Evolutionary conservation across 2,888 invertebrate species (phyloP).

Genomic region (Macrosiphum euphorbiae): DNA sequence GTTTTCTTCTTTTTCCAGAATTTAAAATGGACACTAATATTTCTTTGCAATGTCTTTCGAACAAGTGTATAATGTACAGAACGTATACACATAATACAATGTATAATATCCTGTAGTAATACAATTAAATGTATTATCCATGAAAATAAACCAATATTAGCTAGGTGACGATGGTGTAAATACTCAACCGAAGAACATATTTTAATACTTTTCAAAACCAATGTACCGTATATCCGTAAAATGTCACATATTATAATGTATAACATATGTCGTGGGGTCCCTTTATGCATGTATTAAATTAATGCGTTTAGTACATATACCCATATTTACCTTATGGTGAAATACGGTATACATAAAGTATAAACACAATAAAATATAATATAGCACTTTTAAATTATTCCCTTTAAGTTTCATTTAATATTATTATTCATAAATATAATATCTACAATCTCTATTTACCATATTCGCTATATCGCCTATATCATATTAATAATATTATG

Average conservation of each 20-base stretch:
- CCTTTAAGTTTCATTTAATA: not conserved
- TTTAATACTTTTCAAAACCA: conserved; percentile 17
- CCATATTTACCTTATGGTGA: conserved; percentile 15
- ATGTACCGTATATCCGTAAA: conserved; percentile 29
- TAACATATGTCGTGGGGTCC: not conserved
- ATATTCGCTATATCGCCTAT: not conserved
- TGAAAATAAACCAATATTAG: not conserved
- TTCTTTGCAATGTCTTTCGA: not conserved
- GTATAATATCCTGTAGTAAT: not conserved
- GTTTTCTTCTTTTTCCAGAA: not conserved
- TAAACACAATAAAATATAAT: not conserved
- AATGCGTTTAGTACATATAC: not conserved
- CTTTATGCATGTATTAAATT: not conserved
- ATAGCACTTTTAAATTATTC: not conserved
- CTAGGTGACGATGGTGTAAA: not conserved
- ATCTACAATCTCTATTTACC: not conserved
- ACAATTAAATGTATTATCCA: not conserved
- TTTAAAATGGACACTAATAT: not conserved
- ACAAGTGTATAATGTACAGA: not conserved
- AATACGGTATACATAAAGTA: not conserved
- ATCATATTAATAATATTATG: not conserved
- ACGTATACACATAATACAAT: too few species aligned
- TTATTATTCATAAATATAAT: not conserved
- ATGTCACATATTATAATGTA: not conserved
- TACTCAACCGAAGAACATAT: not conserved